phyloP scores from a whole-genome alignment of 2,113 vertebrate genomes.

The Atlantisia rogersi region DNA sequence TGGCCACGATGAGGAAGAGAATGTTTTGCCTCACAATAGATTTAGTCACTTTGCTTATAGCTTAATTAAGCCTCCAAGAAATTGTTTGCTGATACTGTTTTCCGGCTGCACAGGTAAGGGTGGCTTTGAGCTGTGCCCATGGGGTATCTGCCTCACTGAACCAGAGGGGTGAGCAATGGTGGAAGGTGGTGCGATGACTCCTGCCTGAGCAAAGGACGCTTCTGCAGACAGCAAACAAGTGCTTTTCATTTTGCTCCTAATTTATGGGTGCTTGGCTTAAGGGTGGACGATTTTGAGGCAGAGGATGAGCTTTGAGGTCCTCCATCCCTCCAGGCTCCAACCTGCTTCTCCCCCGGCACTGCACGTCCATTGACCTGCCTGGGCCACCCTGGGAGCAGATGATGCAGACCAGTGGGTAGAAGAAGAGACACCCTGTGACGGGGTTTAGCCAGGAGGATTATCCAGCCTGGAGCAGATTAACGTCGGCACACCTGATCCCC shows the following conservation, averaged over 20 bases:
- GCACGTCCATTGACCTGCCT: accelerated
- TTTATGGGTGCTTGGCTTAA: neutral
- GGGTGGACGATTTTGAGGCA: neutral
- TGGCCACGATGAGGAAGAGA: neutral
- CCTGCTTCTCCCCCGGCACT: neutral
- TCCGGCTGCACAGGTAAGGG: slow-evolving; percentile 15
- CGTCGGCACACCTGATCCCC: neutral
- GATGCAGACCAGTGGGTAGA: neutral
- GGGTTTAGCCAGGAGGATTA: neutral
- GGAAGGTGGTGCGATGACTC: neutral
- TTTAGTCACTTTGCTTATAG: slow-evolving; percentile 22
- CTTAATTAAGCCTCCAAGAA: slow-evolving; percentile 18
- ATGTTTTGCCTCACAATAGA: neutral
- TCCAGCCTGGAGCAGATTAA: neutral
- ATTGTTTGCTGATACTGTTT: neutral
- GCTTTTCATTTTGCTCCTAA: neutral
- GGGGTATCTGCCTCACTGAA: neutral
- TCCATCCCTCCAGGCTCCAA: neutral
- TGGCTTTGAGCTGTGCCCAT: neutral
- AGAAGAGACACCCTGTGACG: neutral
- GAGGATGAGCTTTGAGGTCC: neutral
- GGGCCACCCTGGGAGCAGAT: neutral
- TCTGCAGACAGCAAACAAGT: neutral
- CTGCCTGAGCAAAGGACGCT: neutral
- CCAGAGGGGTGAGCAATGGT: neutral